A percentile compares a stretch with the other conserved stretches of the same genome.
Conservation (phyloP, 1,140 invertebrate genomes). For the Pentalonia nigronervosa region DNA sequence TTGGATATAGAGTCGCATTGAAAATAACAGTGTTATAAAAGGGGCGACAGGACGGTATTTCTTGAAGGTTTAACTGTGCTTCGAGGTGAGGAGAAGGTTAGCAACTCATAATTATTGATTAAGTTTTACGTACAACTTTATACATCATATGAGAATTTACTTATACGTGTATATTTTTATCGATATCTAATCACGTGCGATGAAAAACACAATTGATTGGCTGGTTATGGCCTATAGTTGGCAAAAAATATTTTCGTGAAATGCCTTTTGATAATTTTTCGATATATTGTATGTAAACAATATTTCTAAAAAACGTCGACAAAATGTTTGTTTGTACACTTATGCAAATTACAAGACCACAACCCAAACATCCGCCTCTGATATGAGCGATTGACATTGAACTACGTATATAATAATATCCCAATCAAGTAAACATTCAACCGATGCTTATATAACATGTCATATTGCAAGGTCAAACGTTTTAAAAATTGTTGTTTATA, state of each 20-base stretch:
- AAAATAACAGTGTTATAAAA: constrained; percentile 3
- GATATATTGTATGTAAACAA: neutral
- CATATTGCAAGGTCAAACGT: constrained; percentile 12
- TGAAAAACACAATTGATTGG: neutral
- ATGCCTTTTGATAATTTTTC: neutral
- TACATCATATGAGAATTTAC: neutral
- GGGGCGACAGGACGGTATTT: neutral
- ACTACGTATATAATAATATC: constrained; percentile 23
- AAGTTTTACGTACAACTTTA: neutral
- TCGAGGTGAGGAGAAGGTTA: neutral
- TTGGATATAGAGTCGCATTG: neutral
- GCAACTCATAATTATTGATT: neutral
- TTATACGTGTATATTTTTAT: neutral
- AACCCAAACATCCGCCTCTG: constrained; percentile 27
- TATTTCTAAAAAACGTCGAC: neutral
- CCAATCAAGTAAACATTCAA: constrained; percentile 5
- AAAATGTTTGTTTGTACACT: neutral
- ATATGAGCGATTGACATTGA: constrained; percentile 49
- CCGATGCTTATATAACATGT: constrained; percentile 9
- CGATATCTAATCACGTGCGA: neutral
- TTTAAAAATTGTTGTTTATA: constrained; percentile 46
- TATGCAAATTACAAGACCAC: neutral
- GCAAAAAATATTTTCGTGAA: neutral
- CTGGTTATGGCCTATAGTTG: neutral
- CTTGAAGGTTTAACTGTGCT: neutral